These are phyloP conservation scores for Clostera curtula DNA, from an alignment of 2,888 invertebrate genomes.

Conservation along the genomic window DNA sequence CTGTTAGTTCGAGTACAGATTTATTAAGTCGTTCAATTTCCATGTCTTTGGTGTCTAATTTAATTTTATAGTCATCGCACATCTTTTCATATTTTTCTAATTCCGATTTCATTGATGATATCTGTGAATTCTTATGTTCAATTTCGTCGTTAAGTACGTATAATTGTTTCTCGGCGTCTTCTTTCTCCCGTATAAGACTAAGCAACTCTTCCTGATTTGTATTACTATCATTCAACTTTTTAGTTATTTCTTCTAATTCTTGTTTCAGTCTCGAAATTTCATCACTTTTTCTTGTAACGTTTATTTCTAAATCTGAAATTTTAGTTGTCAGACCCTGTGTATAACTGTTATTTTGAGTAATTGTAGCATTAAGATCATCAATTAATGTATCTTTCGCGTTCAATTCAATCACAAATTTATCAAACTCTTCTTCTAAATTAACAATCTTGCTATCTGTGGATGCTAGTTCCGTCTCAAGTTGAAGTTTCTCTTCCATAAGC, in stretches of 20 bases:
- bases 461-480: slow-evolving; percentile 42
- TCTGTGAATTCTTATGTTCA: slow-evolving; percentile 32
- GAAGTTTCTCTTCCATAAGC: slow-evolving; percentile 31
- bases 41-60: slow-evolving; percentile 43
- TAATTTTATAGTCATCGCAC: slow-evolving; percentile 26
- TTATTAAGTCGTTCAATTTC: slow-evolving; percentile 54
- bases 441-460: slow-evolving; percentile 44
- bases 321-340: slow-evolving; percentile 31
- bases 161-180: slow-evolving; percentile 40
- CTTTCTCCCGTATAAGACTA: slow-evolving; percentile 38
- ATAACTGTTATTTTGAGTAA: slow-evolving; percentile 32
- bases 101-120: slow-evolving; percentile 30
- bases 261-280: slow-evolving; percentile 44
- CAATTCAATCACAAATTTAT: slow-evolving; percentile 43
- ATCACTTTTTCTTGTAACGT: slow-evolving; percentile 33
- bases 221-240: slow-evolving; percentile 25
- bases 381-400: slow-evolving; percentile 58
- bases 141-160: slow-evolving; percentile 40
- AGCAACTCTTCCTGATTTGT: slow-evolving; percentile 36
- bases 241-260: slow-evolving; percentile 27
- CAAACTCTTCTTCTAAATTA: slow-evolving; percentile 56
- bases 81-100: slow-evolving; percentile 33
- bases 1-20: slow-evolving; percentile 44
- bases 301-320: slow-evolving; percentile 35
- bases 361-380: slow-evolving; percentile 38